phyloP scores from a whole-genome alignment of 2,113 vertebrate species.

The Eptesicus fuscus region DNA sequence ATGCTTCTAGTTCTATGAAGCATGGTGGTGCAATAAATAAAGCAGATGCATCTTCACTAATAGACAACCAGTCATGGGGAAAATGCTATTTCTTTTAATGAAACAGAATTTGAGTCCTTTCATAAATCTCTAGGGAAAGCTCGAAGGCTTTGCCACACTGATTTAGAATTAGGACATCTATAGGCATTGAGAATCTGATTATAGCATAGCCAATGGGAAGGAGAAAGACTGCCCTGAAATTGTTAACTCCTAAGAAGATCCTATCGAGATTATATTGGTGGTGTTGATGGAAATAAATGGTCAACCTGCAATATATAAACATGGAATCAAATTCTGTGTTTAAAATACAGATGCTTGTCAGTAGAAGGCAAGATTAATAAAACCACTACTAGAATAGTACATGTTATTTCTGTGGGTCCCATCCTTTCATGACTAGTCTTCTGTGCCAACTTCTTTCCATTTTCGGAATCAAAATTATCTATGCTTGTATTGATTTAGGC shows the following conservation, averaged over 20 bases:
- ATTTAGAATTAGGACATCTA: neutral
- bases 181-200: neutral
- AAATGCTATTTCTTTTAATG: neutral
- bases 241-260: neutral
- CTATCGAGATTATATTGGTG: neutral
- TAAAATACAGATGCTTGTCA: neutral
- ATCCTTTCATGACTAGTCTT: neutral
- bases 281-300: neutral
- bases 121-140: neutral
- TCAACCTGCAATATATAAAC: neutral
- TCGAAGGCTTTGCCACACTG: neutral
- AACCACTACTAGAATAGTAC: neutral
- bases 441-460: neutral
- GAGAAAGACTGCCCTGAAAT: neutral
- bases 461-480: neutral
- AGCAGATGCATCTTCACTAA: neutral
- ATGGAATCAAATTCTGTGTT: neutral
- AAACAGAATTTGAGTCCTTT: conserved; percentile 10
- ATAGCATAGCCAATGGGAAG: neutral
- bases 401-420: neutral
- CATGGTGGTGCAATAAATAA: neutral
- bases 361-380: neutral
- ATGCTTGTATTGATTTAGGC: neutral
- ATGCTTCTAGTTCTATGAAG: neutral
- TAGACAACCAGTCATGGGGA: neutral